Base-by-base conservation (phyloP, 2,797 vertebrate species). In the Pagetopsis macropterus region DNA sequence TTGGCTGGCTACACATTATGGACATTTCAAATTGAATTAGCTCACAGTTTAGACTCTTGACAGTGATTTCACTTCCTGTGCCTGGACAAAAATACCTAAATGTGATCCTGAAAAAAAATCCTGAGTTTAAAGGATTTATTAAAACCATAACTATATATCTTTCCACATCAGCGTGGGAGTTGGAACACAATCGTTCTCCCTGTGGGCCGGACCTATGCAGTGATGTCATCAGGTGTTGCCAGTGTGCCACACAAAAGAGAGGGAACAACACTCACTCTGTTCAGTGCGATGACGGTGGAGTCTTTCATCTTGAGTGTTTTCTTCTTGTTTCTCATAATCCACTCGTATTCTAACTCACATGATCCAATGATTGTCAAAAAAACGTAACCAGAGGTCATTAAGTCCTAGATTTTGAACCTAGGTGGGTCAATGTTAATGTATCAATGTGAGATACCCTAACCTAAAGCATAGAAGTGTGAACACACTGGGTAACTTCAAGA, bases 241-340 rank as follows among this genome's bases (percentile, higher is more conserved):
- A 78, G 76, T 86, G 90, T 90, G 91, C 86, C 75, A 69, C 86
- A 75, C 67, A 72, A 78, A 45, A 83, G 79, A 87, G 86, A 86
- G 82, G 81, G 79, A 92, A 90, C 79, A 83, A 83, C 76, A 70
- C 76, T 74, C 81, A 11, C 67, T 81, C 78, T 84, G 86, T 87
- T 85, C 72, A 83, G 65, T 79, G 84, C 74, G 58, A 76, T 64
- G 74, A 76, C 65, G 71, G 74, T 67, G 49, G 82, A 90, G 78
- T 89, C 77, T 87, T 88, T 93, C 79, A 90, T 94, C 91, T 92
- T 93, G 90, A 95, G 93, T 92, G 92, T 91, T 95, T 95, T 92
- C 82, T 48, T 78, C 81, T 64, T 63, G 51, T 31, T 37, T 14
- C 27, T 43, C 52, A 70, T 60, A 59, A 57, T 61, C 40, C 70